Evolutionary conservation across 2,797 vertebrate genomes (phyloP), one percentile per base, ranked within the genome.

Genomic region (Prionace glauca): DNA sequence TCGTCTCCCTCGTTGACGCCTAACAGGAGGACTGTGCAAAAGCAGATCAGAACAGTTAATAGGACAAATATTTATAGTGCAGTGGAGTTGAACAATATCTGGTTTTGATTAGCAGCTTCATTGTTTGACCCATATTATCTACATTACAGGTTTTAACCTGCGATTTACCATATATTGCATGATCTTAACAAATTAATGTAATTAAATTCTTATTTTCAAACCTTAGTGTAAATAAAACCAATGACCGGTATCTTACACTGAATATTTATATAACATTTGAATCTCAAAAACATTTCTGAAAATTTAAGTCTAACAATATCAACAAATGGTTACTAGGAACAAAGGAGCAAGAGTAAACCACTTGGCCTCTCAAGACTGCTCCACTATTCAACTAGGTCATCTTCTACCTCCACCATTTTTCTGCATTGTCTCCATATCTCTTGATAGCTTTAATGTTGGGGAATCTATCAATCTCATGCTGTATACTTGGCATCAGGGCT

Each of bases 1-100:
- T 96, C 99, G 98, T 95, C 99, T 98, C 96, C 98, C 97, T 50
- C 99, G 99, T 97, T 99, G 99, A 95, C 99, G 98, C 96, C 99
- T 98, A 94, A 98, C 98, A 62, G 99, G 99, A 96, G 99, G 99
- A 97, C 99, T 99, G 96, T 5, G 96, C 96, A 97, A 0, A 92
- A 0, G 97, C 41, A 84, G 50, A 90, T 60, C 88, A 91, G 32
- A 91, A 91, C 56, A 91, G 1, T 29, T n/a, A 91, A 20, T 5
- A n/a, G 71, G n/a, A 45, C 26, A 95, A 95, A 95, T 24, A 94
- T 71, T 41, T 16, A 56, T 12, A 72, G 2, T 24, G 26, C 22
- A 29, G 22, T 1, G 60, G 2, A 22, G 24, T 62, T 74, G 71
- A 74, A 32, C 26, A 94, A 74, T 32, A 94, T 74, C 24, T 74